Conservation (phyloP, 2,888 invertebrate genomes). For the Athalia rosae region DNA sequence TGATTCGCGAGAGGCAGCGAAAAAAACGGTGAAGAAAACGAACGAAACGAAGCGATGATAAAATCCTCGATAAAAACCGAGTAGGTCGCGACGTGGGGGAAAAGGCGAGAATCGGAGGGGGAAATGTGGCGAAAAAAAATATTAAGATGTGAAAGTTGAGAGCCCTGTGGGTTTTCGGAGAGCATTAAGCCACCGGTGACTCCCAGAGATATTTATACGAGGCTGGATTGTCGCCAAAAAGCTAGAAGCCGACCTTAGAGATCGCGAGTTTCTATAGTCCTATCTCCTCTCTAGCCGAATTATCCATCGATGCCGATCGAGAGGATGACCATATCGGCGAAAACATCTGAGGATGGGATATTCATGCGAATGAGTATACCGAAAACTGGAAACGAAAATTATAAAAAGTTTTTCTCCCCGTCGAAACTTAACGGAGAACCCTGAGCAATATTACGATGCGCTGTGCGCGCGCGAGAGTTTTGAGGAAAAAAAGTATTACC, state of each 20-base stretch:
- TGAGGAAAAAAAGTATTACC: too few relatives aligned
- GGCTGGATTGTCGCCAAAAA: slow-evolving; percentile 72
- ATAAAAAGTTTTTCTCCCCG: too few relatives aligned
- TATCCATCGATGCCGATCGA: slow-evolving; percentile 9
- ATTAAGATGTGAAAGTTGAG: slow-evolving; percentile 10
- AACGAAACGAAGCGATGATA: neutral
- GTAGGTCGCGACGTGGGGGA: neutral
- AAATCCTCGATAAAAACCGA: too few relatives aligned
- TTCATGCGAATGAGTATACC: too few relatives aligned
- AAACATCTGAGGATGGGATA: too few relatives aligned
- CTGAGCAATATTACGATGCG: too few relatives aligned
- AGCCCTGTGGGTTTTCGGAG: slow-evolving; percentile 15
- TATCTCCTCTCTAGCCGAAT: slow-evolving; percentile 8
- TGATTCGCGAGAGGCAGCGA: too few relatives aligned
- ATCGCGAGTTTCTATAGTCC: neutral
- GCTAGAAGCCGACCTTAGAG: slow-evolving; percentile 65
- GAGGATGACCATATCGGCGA: too few relatives aligned
- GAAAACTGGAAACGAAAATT: too few relatives aligned
- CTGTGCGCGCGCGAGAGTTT: too few relatives aligned
- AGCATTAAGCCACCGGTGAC: slow-evolving; percentile 54
- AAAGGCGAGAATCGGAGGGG: neutral
- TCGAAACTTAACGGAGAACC: too few relatives aligned
- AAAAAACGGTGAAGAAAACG: too few relatives aligned
- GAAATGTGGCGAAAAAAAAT: neutral
- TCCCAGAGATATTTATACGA: slow-evolving; percentile 69